These are phyloP conservation scores for Drosophila murphyi DNA, from an alignment of 1,140 invertebrate genomes.

Conservation along the genomic window DNA sequence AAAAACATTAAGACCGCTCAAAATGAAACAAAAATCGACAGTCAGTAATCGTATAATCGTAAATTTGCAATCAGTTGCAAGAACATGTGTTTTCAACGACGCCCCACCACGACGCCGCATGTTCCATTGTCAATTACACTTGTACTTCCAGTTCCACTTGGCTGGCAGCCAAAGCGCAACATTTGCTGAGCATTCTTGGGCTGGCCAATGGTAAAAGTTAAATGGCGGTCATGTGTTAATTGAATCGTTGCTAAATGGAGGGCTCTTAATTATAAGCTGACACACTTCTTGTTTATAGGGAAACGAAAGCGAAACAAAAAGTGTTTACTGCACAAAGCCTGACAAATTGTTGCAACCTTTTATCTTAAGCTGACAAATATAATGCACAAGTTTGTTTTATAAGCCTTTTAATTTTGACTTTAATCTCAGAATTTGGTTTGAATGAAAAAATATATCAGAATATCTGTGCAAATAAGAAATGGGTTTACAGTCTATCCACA, in stretches of 20 bases:
- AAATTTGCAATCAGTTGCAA: slow-evolving; percentile 81
- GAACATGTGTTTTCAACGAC: slow-evolving; percentile 77
- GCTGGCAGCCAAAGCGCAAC: slow-evolving; percentile 31
- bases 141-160: slow-evolving; percentile 46
- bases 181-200: slow-evolving; percentile 15
- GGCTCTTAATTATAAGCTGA: slow-evolving; percentile 69
- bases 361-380: background rate
- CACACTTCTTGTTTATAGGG: slow-evolving; percentile 50
- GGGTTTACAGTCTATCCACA: no score
- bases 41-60: slow-evolving; percentile 51
- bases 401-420: background rate
- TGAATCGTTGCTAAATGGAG: slow-evolving; percentile 63
- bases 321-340: background rate
- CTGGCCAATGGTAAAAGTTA: slow-evolving; percentile 5
- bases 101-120: slow-evolving; percentile 5
- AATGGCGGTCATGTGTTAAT: slow-evolving; percentile 69
- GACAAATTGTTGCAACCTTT: slow-evolving; percentile 44
- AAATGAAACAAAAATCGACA: slow-evolving; percentile 66
- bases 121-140: slow-evolving; percentile 25
- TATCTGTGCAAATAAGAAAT: no score
- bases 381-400: background rate
- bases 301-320: slow-evolving; percentile 60
- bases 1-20: slow-evolving; percentile 52
- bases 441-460: no score
- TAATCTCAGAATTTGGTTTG: no score